Evolutionary conservation across 2,797 vertebrate genomes (phyloP).

Genomic region (Psittacula echo): DNA sequence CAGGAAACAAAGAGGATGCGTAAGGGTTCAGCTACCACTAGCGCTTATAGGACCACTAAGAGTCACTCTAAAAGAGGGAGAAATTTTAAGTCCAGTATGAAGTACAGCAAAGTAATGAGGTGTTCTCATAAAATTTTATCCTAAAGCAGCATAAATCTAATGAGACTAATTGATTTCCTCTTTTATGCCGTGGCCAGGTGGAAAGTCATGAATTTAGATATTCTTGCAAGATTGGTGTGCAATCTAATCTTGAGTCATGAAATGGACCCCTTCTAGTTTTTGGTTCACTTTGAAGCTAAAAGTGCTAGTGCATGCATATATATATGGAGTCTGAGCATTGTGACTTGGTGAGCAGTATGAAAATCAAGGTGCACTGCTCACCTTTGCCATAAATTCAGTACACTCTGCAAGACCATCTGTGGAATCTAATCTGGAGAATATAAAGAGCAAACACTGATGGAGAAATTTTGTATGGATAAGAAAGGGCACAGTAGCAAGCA

Average conservation of each 20-base stretch:
- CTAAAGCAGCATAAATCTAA: not conserved
- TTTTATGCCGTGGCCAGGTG: not conserved
- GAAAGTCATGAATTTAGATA: not conserved
- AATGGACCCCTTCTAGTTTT: not conserved
- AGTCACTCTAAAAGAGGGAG: not conserved
- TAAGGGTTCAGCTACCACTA: not conserved
- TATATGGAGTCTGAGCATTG: not conserved
- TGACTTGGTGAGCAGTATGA: not conserved
- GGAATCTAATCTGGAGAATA: conserved; percentile 1
- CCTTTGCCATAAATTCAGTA: not conserved
- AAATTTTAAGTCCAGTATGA: not conserved
- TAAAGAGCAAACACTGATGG: not conserved
- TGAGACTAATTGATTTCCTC: not conserved
- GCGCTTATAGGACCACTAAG: not conserved
- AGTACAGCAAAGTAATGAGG: not conserved
- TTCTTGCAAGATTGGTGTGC: not conserved
- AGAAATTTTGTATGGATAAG: conserved; percentile 12
- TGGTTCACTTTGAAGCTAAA: not conserved
- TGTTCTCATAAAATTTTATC: not conserved
- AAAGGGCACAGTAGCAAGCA: not conserved
- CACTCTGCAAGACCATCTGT: not conserved
- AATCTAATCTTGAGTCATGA: not conserved
- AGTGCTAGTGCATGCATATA: not conserved
- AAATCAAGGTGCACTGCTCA: not conserved
- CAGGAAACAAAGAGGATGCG: not conserved